Evolutionary conservation across 2,888 invertebrate species (phyloP).

Genomic region (Tromatobia lineatoria): DNA sequence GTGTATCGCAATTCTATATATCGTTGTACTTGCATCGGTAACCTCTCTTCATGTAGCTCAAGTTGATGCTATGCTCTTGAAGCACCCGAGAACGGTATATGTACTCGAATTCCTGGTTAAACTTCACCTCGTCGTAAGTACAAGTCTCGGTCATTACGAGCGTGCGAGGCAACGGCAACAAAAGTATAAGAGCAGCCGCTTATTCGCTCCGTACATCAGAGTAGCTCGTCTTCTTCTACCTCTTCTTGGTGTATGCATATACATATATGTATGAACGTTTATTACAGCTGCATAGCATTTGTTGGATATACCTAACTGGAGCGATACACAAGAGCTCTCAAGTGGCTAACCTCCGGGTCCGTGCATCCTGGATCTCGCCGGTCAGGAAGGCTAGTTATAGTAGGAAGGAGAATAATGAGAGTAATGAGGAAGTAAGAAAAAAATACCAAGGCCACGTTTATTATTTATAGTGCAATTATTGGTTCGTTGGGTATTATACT

Average conservation of each 20-base stretch:
- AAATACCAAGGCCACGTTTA: conserved; percentile 61
- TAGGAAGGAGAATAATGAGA: conserved; percentile 25
- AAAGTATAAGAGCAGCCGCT: conserved; percentile 49
- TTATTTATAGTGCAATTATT: conserved; percentile 60
- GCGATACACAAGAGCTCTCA: conserved; percentile 55
- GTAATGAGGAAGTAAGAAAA: conserved; percentile 33
- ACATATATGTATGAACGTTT: conserved; percentile 10
- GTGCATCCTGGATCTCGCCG: conserved; percentile 62
- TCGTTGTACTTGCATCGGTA: conserved; percentile 18
- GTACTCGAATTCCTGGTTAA: conserved; percentile 53
- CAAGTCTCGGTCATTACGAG: conserved; percentile 35
- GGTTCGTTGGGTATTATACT: conserved; percentile 47
- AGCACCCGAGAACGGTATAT: conserved; percentile 3
- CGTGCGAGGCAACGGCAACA: conserved; percentile 49
- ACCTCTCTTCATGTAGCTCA: conserved; percentile 19
- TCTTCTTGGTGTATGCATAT: conserved; percentile 4
- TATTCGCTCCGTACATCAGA: conserved; percentile 57
- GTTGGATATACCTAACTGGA: conserved; percentile 58
- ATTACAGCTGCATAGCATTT: conserved; percentile 26
- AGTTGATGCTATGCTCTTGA: conserved; percentile 6
- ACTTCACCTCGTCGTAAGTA: conserved; percentile 42
- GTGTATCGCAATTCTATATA: conserved; percentile 28
- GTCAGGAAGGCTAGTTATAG: conserved; percentile 18
- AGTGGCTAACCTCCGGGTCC: conserved; percentile 51
- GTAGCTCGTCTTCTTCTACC: conserved; percentile 25